These are phyloP conservation scores for Embidobia sp. DNA, from an alignment of 2,888 invertebrate genomes.

Conservation along the genomic window DNA sequence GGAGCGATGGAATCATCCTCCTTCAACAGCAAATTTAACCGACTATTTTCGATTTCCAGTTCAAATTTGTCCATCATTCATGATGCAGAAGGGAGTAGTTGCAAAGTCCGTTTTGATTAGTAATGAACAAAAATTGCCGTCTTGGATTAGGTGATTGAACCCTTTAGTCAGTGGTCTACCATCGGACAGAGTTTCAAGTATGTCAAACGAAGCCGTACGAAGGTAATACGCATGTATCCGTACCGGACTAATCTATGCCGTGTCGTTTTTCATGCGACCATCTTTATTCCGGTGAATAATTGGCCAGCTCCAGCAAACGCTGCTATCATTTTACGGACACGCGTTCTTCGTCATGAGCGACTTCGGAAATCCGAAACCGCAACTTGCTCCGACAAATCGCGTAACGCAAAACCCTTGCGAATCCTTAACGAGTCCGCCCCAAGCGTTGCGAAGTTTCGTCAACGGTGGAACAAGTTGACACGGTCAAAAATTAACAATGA, in stretches of 20 bases:
- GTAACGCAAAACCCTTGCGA: slow-evolving; percentile 51
- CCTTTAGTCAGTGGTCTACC: slow-evolving; percentile 69
- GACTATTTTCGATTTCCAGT: too few relatives aligned
- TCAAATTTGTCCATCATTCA: too few relatives aligned
- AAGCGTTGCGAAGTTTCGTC: too few relatives aligned
- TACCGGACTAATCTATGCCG: slow-evolving; percentile 65
- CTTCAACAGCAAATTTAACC: too few relatives aligned
- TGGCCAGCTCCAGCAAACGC: slow-evolving; percentile 30
- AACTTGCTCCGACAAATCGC: slow-evolving; percentile 38
- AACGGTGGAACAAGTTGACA: too few relatives aligned
- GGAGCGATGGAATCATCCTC: too few relatives aligned
- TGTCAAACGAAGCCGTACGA: slow-evolving; percentile 75
- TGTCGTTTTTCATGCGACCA: slow-evolving; percentile 62
- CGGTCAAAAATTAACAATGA: too few relatives aligned
- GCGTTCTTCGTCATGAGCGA: slow-evolving; percentile 40
- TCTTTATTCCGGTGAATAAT: slow-evolving; percentile 53
- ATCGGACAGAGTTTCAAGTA: slow-evolving; percentile 76
- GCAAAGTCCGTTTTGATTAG: too few relatives aligned
- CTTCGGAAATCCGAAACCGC: slow-evolving; percentile 42
- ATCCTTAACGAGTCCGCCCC: slow-evolving; percentile 14
- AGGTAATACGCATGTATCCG: slow-evolving; percentile 67
- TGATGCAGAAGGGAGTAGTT: too few relatives aligned
- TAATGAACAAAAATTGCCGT: too few relatives aligned
- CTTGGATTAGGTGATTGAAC: slow-evolving; percentile 69
- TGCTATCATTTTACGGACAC: slow-evolving; percentile 62